These are phyloP conservation scores for Myotis planiceps DNA, from an alignment of 2,797 vertebrate species.

Conservation along the genomic window DNA sequence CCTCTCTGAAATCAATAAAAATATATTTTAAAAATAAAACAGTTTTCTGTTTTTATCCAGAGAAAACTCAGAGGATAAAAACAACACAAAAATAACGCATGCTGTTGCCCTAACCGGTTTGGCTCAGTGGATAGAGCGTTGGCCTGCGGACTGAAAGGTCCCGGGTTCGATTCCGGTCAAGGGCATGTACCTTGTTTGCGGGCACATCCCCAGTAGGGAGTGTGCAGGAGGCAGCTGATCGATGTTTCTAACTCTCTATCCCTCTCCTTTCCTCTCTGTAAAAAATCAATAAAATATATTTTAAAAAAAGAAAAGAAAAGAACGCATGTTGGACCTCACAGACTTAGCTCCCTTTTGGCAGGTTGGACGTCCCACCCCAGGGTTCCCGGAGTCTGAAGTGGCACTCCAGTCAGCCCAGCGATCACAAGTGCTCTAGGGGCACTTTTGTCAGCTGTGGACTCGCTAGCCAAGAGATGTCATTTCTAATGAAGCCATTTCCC, in stretches of 20 bases:
- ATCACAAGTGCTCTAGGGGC: not conserved
- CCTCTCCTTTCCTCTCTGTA: too few relatives aligned
- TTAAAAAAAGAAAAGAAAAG: not conserved
- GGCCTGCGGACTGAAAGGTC: too few relatives aligned
- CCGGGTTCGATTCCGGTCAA: too few relatives aligned
- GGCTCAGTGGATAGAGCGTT: too few relatives aligned
- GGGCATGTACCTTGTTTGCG: too few relatives aligned
- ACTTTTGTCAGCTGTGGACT: not conserved
- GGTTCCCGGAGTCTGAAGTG: not conserved
- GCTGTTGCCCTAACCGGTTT: too few relatives aligned
- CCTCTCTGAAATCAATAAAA: too few relatives aligned
- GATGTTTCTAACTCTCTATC: too few relatives aligned
- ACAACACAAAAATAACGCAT: fast-evolving
- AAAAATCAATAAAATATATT: too few relatives aligned
- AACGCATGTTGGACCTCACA: not conserved
- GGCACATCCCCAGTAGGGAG: too few relatives aligned
- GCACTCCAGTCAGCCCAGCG: not conserved
- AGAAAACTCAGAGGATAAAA: not conserved
- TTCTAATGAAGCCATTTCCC: constrained; percentile 53
- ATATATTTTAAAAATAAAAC: too few relatives aligned
- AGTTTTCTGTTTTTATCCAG: not conserved
- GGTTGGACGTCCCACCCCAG: not conserved
- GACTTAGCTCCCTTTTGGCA: not conserved
- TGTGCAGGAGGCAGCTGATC: too few relatives aligned
- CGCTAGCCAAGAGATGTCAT: constrained; percentile 48